Evolutionary conservation across 2,113 vertebrate species (phyloP).

Genomic region (Sterrhoptilus dennistouni): DNA sequence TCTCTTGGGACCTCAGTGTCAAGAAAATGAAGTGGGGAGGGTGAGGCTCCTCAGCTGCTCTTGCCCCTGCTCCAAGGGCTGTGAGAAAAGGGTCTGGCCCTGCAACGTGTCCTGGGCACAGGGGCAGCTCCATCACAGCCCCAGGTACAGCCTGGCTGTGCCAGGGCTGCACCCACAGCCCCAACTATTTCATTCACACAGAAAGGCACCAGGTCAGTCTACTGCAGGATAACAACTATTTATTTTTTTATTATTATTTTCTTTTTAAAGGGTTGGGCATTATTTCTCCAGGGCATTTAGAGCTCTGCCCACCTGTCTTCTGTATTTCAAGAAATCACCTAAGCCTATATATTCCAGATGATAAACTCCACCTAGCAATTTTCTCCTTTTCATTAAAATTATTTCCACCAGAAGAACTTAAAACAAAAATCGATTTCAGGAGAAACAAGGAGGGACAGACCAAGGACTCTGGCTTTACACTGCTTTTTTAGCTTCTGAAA

Average conservation of each 20-base stretch:
- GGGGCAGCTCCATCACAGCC: not conserved
- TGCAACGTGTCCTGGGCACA: not conserved
- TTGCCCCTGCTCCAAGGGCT: not conserved
- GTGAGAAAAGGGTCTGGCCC: not conserved
- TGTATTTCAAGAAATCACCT: constrained; percentile 14
- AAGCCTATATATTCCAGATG: constrained; percentile 27
- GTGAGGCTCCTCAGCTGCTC: not conserved
- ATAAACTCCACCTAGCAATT: constrained; percentile 39
- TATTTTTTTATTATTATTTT: not conserved
- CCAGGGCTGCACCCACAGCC: not conserved
- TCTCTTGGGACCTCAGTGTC: not conserved
- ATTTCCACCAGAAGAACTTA: constrained; percentile 64
- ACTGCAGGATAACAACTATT: not conserved
- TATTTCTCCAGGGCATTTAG: not conserved
- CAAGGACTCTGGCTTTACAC: not conserved
- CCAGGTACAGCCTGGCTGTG: not conserved
- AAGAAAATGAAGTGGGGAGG: not conserved
- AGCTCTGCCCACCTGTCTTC: not conserved
- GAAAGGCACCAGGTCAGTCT: not conserved
- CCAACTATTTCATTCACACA: not conserved
- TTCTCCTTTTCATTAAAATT: constrained; percentile 63
- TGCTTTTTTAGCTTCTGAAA: not conserved
- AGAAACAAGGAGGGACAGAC: constrained; percentile 23
- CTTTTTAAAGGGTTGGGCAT: not conserved
- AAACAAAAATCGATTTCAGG: constrained; percentile 49